Conservation (phyloP, 2,888 invertebrate species). For the Plusia festucae region DNA sequence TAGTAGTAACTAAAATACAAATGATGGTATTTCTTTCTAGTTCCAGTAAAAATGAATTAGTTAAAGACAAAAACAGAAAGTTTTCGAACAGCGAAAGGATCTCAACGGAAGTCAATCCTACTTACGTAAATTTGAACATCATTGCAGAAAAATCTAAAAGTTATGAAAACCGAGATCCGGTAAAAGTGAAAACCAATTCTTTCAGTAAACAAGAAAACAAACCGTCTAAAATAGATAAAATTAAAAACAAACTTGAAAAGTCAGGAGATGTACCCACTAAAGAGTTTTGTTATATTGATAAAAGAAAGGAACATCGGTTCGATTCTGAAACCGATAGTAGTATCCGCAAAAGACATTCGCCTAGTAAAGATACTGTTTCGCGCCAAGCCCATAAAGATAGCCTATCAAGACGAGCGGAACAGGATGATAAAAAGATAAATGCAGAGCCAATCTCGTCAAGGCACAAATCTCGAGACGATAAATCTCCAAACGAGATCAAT, state of each 20-base stretch:
- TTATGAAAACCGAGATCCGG: slow-evolving; percentile 11
- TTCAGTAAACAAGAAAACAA: slow-evolving; percentile 29
- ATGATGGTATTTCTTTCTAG: slow-evolving; percentile 46
- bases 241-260: slow-evolving; percentile 30
- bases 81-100: slow-evolving; percentile 30
- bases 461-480: slow-evolving; percentile 32
- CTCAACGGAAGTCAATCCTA: slow-evolving; percentile 58
- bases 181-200: slow-evolving; percentile 33
- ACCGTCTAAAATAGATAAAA: slow-evolving; percentile 24
- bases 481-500: slow-evolving; percentile 34
- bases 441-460: slow-evolving; percentile 29
- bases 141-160: slow-evolving; percentile 42
- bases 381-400: slow-evolving; percentile 44
- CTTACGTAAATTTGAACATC: slow-evolving; percentile 67
- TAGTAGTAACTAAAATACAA: slow-evolving; percentile 28
- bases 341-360: slow-evolving; percentile 43
- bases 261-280: slow-evolving; percentile 12
- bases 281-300: slow-evolving; percentile 20
- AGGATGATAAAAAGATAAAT: slow-evolving; percentile 40
- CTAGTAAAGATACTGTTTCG: slow-evolving; percentile 52
- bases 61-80: slow-evolving; percentile 44
- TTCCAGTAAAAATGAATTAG: slow-evolving; percentile 44
- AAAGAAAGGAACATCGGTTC: slow-evolving; percentile 34
- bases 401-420: slow-evolving; percentile 37
- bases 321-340: slow-evolving; percentile 42